Base-by-base conservation (phyloP, 2,888 invertebrate species). In the Yponomeuta plumbellus region DNA sequence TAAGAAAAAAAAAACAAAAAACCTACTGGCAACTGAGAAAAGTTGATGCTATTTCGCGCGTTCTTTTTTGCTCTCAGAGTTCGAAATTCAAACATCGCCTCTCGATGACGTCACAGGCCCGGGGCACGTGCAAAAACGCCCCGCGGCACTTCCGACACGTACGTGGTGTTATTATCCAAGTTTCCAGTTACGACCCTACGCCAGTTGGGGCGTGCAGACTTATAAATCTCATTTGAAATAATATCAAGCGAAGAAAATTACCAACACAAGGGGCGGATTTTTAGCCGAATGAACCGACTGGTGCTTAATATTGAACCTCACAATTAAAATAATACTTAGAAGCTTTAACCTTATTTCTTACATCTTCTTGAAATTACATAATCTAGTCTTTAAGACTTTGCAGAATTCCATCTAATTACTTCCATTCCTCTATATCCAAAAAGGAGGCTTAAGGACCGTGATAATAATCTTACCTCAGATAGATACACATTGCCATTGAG, bases 151-250 rank as follows among this genome's bases (percentile, higher is more conserved):
- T 52, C 44, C 44, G 44, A 52, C 44, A 52, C 44, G 44, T 52
- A 52, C 44, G 44, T 52, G 13, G 44, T 52, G 63, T 66, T 66
- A 66, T 66, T 66, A 63, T 66, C 66, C 34, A 66, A 66, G 66
- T 66, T 66, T 66, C 44, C 57, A 39, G 62, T 62, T 62, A 66
- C n/a, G 66, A 62, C 66, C 64, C 26, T 26, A 62, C 40, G 21
- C 39, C 57, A 57, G 65, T 56, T 65, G 26, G 61, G 61, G 52
- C 74, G 73, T 70, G 71, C 75, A 75, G 69, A 73, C 75, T 76
- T 78, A 76, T 79, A 77, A 78, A 79, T 77, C 77, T 72, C 68
- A 57, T 63, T 62, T 34, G 61, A 69, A 72, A 71, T 75, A 78
- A 76, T 77, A 75, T 77, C 74, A 76, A 71, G 67, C 61, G 72